Base-by-base conservation (phyloP, 2,888 invertebrate genomes). In the Mimas tiliae region DNA sequence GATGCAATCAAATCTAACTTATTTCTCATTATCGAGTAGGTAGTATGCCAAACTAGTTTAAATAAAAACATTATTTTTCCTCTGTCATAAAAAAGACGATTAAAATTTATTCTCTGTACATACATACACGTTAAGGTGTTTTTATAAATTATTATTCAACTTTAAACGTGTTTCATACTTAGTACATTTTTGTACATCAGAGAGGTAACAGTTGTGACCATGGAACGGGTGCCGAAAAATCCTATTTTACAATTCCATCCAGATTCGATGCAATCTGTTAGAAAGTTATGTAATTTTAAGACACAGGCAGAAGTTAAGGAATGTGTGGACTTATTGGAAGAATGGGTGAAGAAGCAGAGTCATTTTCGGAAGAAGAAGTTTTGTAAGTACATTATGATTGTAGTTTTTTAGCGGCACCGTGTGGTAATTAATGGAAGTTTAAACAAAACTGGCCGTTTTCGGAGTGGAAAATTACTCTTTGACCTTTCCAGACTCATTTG, bases 291-390 rank as follows among this genome's bases (percentile, higher is more conserved):
- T 34, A 62, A 48, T 63, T 65, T 67, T n/a, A 63, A 27, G 1
- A 65, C 53, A 11, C 34, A 38, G 19, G 63, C 47, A 11, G 62
- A 65, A 21, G 55, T 67, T 38, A 64, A 65, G 19, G 53, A 63
- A 38, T 52, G 38, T 8, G 55, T 67, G 1, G 53, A 67, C 21
- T 48, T 67, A 48, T 48, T 67, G 21, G 67, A 65, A 9, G 65
- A 65, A 34, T 67, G 67, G 67, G 52, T 67, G n/a, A 53, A 65
- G 16, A 62, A 67, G 34, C 67, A 67, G 48, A 50, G 47, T 2
- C 65, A 67, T 65, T 65, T 65, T 53, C 21, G 42, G 7, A 67
- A 63, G 48, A 67, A 63, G 52, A 62, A 65, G 27, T 67, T 65
- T 63, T 12, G 67, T 67, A 48, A 67, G 67, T 63, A 34, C 6